Conservation (phyloP, 2,888 invertebrate species). For the Limnephilus auricula region DNA sequence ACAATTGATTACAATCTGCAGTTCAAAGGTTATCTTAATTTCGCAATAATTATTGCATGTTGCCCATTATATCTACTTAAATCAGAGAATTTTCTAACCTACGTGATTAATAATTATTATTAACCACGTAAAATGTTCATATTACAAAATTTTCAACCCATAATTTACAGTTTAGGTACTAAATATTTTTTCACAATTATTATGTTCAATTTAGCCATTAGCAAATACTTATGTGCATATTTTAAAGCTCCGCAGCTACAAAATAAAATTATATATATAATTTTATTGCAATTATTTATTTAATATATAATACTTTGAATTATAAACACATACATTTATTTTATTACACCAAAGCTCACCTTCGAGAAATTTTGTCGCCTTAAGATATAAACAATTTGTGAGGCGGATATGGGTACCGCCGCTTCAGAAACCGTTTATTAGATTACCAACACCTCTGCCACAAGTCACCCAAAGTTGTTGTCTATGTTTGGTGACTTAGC, state of each 20-base stretch:
- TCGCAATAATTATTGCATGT: neutral
- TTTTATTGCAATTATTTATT: too few species aligned
- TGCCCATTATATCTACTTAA: neutral
- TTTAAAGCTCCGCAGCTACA: neutral
- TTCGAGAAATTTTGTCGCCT: too few species aligned
- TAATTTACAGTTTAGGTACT: neutral
- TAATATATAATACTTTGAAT: too few species aligned
- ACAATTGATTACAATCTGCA: neutral
- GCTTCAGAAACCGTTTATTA: too few species aligned
- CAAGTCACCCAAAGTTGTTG: too few species aligned
- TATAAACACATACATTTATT: too few species aligned
- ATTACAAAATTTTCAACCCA: neutral
- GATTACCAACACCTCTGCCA: too few species aligned
- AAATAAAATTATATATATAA: too few species aligned
- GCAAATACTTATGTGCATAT: neutral
- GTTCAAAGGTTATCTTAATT: neutral
- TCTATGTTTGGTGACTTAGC: too few species aligned
- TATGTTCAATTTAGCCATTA: neutral
- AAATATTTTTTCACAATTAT: neutral
- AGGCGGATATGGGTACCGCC: too few species aligned
- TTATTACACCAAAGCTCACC: too few species aligned
- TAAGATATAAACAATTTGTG: too few species aligned
- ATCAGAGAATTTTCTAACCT: neutral
- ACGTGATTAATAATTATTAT: neutral
- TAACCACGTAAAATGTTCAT: neutral